Conservation (phyloP, 1,140 invertebrate genomes). For the Drosophila nebulosa region DNA sequence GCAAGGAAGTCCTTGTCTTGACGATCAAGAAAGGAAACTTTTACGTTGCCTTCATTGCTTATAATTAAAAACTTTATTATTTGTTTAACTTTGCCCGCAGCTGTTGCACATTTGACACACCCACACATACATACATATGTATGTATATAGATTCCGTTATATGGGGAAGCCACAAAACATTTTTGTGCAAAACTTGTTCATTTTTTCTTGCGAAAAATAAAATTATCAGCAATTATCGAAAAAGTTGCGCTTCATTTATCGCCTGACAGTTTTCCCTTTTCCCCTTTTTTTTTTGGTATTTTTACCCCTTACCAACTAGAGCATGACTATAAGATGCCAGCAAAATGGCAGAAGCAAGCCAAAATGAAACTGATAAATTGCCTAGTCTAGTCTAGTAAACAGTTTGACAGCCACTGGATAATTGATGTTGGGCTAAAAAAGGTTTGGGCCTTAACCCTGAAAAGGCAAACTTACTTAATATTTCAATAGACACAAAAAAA, state of each 20-base stretch:
- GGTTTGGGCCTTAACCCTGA: background rate
- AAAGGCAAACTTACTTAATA: background rate
- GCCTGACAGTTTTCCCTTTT: slow-evolving; percentile 24
- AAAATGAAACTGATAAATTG: slow-evolving; percentile 8
- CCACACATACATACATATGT: background rate
- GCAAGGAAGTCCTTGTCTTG: slow-evolving; percentile 30
- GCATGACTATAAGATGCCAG: background rate
- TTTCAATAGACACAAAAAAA: background rate
- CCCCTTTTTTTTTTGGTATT: background rate
- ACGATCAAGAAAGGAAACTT: slow-evolving; percentile 58
- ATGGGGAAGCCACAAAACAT: background rate
- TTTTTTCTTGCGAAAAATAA: slow-evolving; percentile 26
- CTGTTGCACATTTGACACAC: slow-evolving; percentile 68
- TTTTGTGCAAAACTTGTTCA: background rate
- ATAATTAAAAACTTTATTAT: slow-evolving; percentile 80
- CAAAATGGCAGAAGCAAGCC: background rate
- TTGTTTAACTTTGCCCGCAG: slow-evolving; percentile 74
- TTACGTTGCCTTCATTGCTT: slow-evolving; percentile 59
- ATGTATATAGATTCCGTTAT: background rate
- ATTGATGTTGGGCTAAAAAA: slow-evolving; percentile 4
- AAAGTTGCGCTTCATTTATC: slow-evolving; percentile 64
- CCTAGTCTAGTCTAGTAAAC: slow-evolving; percentile 10
- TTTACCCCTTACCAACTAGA: slow-evolving; percentile 1
- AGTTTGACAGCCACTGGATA: slow-evolving; percentile 32
- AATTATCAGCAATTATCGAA: slow-evolving; percentile 73